phyloP scores from a whole-genome alignment of 2,888 invertebrate species.

The Tanytarsus gracilentus region DNA sequence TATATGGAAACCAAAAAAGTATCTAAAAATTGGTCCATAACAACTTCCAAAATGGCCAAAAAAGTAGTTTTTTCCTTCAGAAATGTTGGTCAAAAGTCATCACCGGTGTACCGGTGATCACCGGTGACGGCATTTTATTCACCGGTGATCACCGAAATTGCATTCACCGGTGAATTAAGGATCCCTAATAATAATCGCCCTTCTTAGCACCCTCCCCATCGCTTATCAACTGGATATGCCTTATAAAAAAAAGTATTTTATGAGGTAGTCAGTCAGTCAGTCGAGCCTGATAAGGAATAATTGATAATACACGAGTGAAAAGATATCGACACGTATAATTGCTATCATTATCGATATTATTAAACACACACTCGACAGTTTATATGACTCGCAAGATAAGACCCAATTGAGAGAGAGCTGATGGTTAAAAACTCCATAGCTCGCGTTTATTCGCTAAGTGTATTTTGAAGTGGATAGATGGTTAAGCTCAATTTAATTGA shows the following conservation, averaged over 20 bases:
- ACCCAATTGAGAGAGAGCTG: too few species aligned
- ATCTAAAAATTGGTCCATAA: too few species aligned
- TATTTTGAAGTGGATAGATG: conserved; percentile 15
- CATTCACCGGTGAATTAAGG: too few species aligned
- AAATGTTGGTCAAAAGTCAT: too few species aligned
- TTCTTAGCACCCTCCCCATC: background rate
- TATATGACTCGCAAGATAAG: too few species aligned
- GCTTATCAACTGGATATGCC: background rate
- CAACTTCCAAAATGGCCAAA: too few species aligned
- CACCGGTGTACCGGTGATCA: too few species aligned
- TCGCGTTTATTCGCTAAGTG: conserved; percentile 4
- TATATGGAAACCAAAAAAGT: too few species aligned
- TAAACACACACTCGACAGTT: background rate
- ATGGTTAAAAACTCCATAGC: background rate
- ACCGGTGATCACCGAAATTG: too few species aligned
- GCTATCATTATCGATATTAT: conserved; percentile 5
- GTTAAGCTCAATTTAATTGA: background rate
- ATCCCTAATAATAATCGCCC: background rate
- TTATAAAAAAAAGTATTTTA: background rate
- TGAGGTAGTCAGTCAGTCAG: conserved; percentile 8
- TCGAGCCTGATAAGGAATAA: background rate
- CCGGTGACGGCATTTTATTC: too few species aligned
- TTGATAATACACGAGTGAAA: background rate
- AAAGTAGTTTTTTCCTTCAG: too few species aligned
- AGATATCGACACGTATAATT: conserved; percentile 1